phyloP scores from a whole-genome alignment of 2,888 invertebrate genomes.

The Agrotis exclamationis region DNA sequence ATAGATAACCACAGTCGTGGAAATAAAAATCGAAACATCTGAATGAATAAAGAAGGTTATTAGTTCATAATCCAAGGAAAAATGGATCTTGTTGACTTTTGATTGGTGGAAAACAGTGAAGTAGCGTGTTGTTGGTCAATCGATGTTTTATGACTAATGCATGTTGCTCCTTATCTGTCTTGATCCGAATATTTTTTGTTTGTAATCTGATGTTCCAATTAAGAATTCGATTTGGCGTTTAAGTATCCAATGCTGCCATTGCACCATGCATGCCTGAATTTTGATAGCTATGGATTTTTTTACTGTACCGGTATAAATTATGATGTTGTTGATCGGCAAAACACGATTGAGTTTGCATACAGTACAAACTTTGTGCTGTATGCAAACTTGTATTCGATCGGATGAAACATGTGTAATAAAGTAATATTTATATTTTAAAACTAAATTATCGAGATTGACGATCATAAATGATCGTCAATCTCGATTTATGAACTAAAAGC shows the following conservation, averaged over 20 bases:
- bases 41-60: slow-evolving; percentile 47
- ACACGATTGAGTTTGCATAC: too few species aligned
- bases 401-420: neutral
- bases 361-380: too few species aligned
- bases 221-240: neutral
- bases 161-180: slow-evolving; percentile 7
- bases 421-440: neutral
- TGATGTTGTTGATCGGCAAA: neutral
- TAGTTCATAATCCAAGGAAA: slow-evolving; percentile 43
- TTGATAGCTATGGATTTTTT: neutral
- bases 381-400: neutral
- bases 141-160: slow-evolving; percentile 32
- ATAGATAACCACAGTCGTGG: slow-evolving; percentile 6
- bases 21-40: slow-evolving; percentile 45
- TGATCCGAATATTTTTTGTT: slow-evolving; percentile 12
- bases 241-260: too few species aligned
- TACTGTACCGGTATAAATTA: neutral
- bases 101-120: slow-evolving; percentile 27
- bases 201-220: slow-evolving; percentile 14
- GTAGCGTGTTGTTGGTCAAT: slow-evolving; percentile 42
- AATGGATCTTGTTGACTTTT: slow-evolving; percentile 37
- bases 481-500: too few species aligned
- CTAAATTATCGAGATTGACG: neutral
- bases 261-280: neutral
- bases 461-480: too few species aligned